phyloP scores from a whole-genome alignment of 2,113 vertebrate genomes.

The Mustela lutreola region DNA sequence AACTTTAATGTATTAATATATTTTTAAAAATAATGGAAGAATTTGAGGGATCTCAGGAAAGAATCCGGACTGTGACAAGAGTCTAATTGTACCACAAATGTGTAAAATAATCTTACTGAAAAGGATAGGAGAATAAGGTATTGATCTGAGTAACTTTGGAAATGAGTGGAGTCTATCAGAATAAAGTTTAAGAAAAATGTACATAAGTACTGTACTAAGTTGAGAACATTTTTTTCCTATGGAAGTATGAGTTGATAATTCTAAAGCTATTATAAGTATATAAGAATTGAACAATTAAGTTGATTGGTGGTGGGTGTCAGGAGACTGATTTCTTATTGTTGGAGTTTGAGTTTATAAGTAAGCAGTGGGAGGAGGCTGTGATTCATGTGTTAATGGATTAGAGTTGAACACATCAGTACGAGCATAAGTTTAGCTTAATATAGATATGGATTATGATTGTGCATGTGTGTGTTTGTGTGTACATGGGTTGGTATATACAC shows the following conservation, averaged over 20 bases:
- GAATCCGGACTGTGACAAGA: background rate
- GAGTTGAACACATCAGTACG: background rate
- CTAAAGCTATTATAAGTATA: background rate
- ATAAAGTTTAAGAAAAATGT: background rate
- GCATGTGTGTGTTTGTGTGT: background rate
- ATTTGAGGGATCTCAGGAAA: background rate
- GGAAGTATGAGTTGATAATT: background rate
- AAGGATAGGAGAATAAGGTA: background rate
- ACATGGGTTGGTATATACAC: background rate
- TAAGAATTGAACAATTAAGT: background rate
- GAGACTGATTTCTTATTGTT: background rate
- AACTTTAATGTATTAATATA: background rate
- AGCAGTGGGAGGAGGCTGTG: background rate
- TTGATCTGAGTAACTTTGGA: background rate
- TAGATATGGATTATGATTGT: background rate
- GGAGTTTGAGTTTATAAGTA: background rate
- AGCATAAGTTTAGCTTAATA: background rate
- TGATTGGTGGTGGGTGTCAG: background rate
- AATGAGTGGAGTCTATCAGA: background rate
- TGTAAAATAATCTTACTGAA: background rate
- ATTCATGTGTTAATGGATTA: background rate
- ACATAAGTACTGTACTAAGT: background rate
- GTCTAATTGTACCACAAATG: background rate
- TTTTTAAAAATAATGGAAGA: background rate
- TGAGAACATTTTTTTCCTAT: background rate